A percentile compares a stretch with the other conserved stretches of the same genome.
These are phyloP conservation scores for Lithosia quadra DNA, from an alignment of 2,888 invertebrate species.

Conservation along the genomic window DNA sequence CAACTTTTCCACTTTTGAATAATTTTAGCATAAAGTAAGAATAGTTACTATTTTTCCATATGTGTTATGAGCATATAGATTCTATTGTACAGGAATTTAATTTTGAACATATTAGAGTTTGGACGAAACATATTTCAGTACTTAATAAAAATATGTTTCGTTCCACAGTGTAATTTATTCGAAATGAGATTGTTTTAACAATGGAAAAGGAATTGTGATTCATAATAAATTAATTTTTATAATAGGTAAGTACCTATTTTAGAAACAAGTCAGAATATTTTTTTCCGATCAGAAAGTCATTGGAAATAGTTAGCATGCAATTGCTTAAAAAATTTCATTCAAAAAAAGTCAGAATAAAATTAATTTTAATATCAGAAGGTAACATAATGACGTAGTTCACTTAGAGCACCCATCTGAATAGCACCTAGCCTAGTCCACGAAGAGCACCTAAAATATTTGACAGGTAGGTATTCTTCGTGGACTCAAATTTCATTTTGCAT, in stretches of 20 bases:
- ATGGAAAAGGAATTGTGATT: neutral
- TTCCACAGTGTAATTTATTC: neutral
- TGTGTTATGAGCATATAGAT: neutral
- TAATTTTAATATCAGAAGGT: neutral
- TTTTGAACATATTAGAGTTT: neutral
- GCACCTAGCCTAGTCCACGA: too few relatives aligned
- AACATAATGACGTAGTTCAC: too few relatives aligned
- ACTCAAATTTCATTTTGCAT: too few relatives aligned
- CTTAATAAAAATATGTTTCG: neutral
- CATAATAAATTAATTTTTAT: neutral
- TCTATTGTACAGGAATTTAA: neutral
- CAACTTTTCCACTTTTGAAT: constrained; percentile 11
- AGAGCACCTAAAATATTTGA: too few relatives aligned
- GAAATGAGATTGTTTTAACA: neutral
- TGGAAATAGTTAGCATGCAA: too few relatives aligned
- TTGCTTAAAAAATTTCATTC: too few relatives aligned
- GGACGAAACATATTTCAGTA: too few relatives aligned
- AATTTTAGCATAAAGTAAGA: constrained; percentile 1
- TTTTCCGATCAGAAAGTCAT: too few relatives aligned
- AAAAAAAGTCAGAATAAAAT: too few relatives aligned
- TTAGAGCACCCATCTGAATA: too few relatives aligned
- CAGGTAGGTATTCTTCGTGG: too few relatives aligned
- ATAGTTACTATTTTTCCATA: neutral
- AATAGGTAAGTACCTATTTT: neutral
- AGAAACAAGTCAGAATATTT: too few relatives aligned